Conservation (phyloP, 2,797 vertebrate species). For the Crypturellus tataupa region DNA sequence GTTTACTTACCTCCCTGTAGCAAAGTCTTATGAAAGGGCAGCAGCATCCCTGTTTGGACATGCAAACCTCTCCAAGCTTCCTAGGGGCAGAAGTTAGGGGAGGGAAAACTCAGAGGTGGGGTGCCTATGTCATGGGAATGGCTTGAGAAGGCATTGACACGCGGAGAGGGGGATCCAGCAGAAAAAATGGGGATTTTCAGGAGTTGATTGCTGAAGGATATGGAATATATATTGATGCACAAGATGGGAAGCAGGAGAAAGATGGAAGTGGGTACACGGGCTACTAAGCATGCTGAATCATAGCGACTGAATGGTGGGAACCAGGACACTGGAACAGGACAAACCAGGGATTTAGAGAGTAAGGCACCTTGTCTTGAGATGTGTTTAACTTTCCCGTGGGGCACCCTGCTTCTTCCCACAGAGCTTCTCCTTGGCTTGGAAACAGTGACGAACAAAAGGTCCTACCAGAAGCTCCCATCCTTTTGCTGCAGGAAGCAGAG, state of each 20-base stretch:
- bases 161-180: not conserved
- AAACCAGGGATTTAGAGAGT: not conserved
- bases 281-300: not conserved
- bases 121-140: not conserved
- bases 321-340: not conserved
- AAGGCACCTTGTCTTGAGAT: not conserved
- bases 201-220: not conserved
- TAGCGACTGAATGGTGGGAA: not conserved
- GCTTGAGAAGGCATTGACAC: not conserved
- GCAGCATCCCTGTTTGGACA: not conserved
- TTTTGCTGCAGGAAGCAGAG: conserved; percentile 46
- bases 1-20: not conserved
- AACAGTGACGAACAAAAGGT: not conserved
- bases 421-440: not conserved
- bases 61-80: not conserved
- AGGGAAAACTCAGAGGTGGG: accelerated
- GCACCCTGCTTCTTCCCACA: not conserved
- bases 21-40: not conserved
- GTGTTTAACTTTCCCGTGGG: not conserved
- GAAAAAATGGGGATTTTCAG: not conserved
- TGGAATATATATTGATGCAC: not conserved
- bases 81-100: not conserved
- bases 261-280: not conserved
- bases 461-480: conserved; percentile 1
- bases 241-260: not conserved